Conservation (phyloP, 2,797 vertebrate genomes). For the Apodemus agrarius region DNA sequence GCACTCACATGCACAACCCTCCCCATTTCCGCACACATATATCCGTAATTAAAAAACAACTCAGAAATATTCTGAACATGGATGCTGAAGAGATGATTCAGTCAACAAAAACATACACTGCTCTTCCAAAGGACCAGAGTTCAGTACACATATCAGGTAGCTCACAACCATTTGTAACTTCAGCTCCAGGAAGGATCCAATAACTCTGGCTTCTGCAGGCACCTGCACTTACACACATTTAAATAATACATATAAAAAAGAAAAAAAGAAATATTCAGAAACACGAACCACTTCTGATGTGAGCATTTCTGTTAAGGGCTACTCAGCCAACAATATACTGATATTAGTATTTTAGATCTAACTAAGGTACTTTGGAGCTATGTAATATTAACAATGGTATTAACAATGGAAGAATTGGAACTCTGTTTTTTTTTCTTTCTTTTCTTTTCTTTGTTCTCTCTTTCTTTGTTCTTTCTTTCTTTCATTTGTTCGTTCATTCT, state of each 20-base stretch:
- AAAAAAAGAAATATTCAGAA: not conserved
- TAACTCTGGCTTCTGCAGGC: not conserved
- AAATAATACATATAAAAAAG: not conserved
- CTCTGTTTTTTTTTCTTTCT: not conserved
- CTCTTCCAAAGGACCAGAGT: not conserved
- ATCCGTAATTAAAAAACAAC: not conserved
- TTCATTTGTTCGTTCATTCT: too few species aligned
- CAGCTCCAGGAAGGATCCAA: not conserved
- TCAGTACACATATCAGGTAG: not conserved
- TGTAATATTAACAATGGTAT: not conserved
- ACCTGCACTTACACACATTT: not conserved
- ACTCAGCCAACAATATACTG: too few species aligned
- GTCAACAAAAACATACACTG: not conserved
- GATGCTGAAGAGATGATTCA: not conserved
- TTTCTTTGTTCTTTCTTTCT: not conserved
- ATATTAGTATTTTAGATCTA: not conserved
- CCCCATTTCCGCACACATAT: not conserved
- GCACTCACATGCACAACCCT: not conserved
- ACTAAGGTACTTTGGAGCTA: not conserved
- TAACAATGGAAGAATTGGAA: not conserved
- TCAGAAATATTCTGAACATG: not conserved
- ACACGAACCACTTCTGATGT: not conserved
- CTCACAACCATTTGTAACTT: not conserved
- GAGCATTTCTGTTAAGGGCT: not conserved
- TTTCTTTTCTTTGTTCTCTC: rapidly evolving